A percentile compares a stretch with the other conserved stretches of the same genome.
phyloP scores from a whole-genome alignment of 2,113 vertebrate species.

The Hippolais icterina region DNA sequence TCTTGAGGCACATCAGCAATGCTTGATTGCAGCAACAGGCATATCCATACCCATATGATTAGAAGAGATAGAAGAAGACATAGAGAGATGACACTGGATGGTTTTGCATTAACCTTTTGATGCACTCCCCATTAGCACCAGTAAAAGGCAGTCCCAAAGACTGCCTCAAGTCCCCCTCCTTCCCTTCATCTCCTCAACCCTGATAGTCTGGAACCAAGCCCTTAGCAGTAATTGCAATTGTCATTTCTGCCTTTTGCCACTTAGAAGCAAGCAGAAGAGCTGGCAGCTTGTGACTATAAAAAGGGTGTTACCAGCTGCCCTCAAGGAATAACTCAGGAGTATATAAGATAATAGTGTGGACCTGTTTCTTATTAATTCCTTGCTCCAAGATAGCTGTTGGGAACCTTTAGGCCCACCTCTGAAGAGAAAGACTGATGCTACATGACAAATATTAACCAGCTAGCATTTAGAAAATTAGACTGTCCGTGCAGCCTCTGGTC shows the following conservation, averaged over 20 bases:
- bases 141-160: background rate
- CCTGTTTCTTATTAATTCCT: background rate
- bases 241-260: background rate
- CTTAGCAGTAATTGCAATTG: background rate
- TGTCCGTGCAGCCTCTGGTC: background rate
- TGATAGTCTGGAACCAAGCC: background rate
- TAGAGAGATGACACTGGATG: background rate
- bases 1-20: background rate
- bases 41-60: rapidly evolving
- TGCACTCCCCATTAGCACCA: background rate
- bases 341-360: background rate
- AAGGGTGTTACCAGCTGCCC: background rate
- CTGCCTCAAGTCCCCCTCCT: background rate
- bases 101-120: background rate
- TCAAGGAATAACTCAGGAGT: background rate
- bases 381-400: background rate
- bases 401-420: background rate
- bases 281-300: background rate
- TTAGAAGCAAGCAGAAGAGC: background rate
- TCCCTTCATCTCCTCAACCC: background rate
- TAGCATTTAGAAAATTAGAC: background rate
- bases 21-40: background rate
- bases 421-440: background rate
- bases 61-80: background rate
- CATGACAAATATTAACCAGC: background rate